phyloP scores from a whole-genome alignment of 2,888 invertebrate species.

The Augiades crinisus region DNA sequence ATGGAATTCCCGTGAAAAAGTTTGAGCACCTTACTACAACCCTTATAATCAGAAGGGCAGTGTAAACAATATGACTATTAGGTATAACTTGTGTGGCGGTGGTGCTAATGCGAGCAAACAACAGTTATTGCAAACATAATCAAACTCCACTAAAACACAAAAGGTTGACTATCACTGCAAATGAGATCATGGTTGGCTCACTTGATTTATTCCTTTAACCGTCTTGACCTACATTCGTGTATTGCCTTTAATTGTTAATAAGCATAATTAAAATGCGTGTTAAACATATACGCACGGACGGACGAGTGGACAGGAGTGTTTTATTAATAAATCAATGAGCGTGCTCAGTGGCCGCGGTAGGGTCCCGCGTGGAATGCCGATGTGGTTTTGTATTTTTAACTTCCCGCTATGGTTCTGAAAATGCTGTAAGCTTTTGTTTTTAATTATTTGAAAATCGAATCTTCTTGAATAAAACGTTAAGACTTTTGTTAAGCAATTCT shows the following conservation, averaged over 20 bases:
- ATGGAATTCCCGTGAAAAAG: too few species aligned
- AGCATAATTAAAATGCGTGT: conserved; percentile 79
- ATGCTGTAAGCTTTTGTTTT: too few species aligned
- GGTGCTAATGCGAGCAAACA: too few species aligned
- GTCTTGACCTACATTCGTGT: conserved; percentile 76
- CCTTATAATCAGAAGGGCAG: too few species aligned
- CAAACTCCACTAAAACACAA: background rate
- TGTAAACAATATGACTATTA: too few species aligned
- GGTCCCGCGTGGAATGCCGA: conserved; percentile 9
- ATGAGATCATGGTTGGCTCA: conserved; percentile 70
- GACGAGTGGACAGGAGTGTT: conserved; percentile 23
- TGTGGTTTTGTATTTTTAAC: conserved; percentile 5
- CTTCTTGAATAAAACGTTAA: too few species aligned
- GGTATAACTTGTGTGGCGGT: too few species aligned
- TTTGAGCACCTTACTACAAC: too few species aligned
- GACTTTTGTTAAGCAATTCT: too few species aligned
- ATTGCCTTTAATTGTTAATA: conserved; percentile 80
- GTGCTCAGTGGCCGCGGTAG: background rate
- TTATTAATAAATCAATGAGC: conserved; percentile 26
- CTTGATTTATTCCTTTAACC: conserved; percentile 79
- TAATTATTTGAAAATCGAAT: too few species aligned
- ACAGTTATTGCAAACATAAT: too few species aligned
- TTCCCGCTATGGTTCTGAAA: too few species aligned
- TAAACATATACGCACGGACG: conserved; percentile 48
- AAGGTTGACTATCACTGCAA: conserved; percentile 32